Evolutionary conservation across 2,888 invertebrate species (phyloP), one percentile per base, ranked within the genome.

Genomic region (Salpingus planirostris): DNA sequence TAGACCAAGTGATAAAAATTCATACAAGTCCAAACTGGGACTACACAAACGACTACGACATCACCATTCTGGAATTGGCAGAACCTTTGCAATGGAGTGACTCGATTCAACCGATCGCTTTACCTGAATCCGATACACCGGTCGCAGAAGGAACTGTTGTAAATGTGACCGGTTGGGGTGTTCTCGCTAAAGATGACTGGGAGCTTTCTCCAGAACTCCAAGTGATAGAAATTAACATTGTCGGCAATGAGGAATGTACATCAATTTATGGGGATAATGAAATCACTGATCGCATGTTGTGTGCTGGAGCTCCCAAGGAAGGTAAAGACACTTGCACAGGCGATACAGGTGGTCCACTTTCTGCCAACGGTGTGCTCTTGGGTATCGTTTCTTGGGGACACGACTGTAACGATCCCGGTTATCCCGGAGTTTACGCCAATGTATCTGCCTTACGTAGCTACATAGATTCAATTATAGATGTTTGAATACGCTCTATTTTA

Each of bases 291-390:
- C 63, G 66, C 12, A 73, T 73, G 73, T 67, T 73, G 48, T 73
- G 73, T 31, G 73, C 73, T 0, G 72, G 71, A 1, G 3, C 18
- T 8, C 57, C 49, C 1, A 62, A 65, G 2, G 67, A 71, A 1
- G 66, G 69, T 3, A 66, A 68, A 27, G 73, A 73, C 49, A 67
- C 73, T 28, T 73, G 73, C 32, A 69, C 72, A 4, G 23, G 49
- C 5, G 49, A 49, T 39, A 47, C 49, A 15, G 49, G 49, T 1
- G 49, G 49, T 22, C 48, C 48, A 12, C 22, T 46, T 11, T 39
- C 42, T 11, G 27, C 23, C 14, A 28, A 45, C 23, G 43, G 43
- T 5, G 24, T 28, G 15, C 29, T 46, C n/a, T 22, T 38, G n/a
- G 46, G 46, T 23, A 24, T 33, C 22, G 40, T 40, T 12, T 42